Percentiles rank a stretch among this genome's conserved stretches.
Evolutionary conservation across 2,888 invertebrate genomes (phyloP).

Genomic region (Troides aeacus): DNA sequence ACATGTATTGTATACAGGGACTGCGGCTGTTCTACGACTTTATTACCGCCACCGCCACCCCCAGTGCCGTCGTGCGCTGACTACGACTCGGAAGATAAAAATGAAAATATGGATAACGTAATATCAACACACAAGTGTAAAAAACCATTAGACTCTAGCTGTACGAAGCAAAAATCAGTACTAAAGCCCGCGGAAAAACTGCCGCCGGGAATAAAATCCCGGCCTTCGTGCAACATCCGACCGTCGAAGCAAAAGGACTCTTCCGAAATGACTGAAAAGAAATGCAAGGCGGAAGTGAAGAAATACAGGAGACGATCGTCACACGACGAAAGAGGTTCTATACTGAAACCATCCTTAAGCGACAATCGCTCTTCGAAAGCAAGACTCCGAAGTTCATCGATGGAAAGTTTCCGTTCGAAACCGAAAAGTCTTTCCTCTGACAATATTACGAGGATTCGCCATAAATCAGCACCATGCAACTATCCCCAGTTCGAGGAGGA

Average conservation of each 20-base stretch:
- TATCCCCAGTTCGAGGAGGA: not conserved
- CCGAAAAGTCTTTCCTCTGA: not conserved
- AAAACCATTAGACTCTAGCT: not conserved
- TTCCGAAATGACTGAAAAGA: not conserved
- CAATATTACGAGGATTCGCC: conserved; percentile 1
- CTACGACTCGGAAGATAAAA: conserved; percentile 1
- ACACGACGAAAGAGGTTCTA: conserved; percentile 1
- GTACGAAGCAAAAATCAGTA: conserved; percentile 10
- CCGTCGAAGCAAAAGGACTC: not conserved
- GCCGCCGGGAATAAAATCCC: not conserved
- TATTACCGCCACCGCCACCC: not conserved
- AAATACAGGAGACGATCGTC: not conserved
- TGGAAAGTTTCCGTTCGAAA: conserved; percentile 13
- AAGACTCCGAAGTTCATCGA: conserved; percentile 10
- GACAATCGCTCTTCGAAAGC: conserved; percentile 10
- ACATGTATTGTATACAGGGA: conserved; percentile 4
- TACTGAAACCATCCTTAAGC: conserved; percentile 8
- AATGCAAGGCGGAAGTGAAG: not conserved
- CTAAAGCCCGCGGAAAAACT: not conserved
- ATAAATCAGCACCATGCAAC: conserved; percentile 19
- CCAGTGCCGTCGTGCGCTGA: not conserved
- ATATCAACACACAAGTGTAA: conserved; percentile 4
- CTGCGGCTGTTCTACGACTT: conserved; percentile 16
- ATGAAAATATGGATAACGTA: conserved; percentile 7
- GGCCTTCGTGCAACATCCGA: not conserved